Percentiles rank a stretch among this genome's conserved stretches.
Evolutionary conservation across 2,888 invertebrate species (phyloP).

Genomic region (Apantesis nais): DNA sequence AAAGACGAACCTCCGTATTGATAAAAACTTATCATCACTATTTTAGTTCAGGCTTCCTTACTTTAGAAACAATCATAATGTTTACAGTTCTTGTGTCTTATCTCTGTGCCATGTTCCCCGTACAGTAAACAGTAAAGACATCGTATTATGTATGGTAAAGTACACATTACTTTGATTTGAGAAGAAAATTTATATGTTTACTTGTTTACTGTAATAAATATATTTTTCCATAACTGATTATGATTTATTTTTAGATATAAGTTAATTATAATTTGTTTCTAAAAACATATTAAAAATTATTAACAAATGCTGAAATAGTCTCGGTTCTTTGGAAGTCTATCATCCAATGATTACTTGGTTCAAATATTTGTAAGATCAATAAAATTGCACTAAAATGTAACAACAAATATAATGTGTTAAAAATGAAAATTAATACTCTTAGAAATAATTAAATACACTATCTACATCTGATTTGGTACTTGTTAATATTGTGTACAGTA

Average conservation of each 20-base stretch:
- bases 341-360: not conserved
- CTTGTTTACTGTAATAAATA: not conserved
- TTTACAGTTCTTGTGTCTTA: not conserved
- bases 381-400: not conserved
- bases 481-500: constrained; percentile 11
- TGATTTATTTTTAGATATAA: not conserved
- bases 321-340: too few species aligned
- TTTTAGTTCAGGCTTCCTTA: not conserved
- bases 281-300: not conserved
- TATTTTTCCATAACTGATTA: not conserved
- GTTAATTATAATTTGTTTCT: not conserved
- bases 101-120: not conserved
- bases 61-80: not conserved
- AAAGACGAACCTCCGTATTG: not conserved
- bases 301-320: not conserved
- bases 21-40: not conserved
- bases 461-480: constrained; percentile 10
- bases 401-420: not conserved
- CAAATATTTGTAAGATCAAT: not conserved
- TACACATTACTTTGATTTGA: not conserved
- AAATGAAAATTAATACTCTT: not conserved
- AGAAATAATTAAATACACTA: not conserved
- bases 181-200: not conserved
- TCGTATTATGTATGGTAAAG: not conserved
- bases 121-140: not conserved